Percentiles rank a stretch among this genome's conserved stretches.
Conservation (phyloP, 64 coral and sea anemone genomes). For the Stylophora pistillata region DNA sequence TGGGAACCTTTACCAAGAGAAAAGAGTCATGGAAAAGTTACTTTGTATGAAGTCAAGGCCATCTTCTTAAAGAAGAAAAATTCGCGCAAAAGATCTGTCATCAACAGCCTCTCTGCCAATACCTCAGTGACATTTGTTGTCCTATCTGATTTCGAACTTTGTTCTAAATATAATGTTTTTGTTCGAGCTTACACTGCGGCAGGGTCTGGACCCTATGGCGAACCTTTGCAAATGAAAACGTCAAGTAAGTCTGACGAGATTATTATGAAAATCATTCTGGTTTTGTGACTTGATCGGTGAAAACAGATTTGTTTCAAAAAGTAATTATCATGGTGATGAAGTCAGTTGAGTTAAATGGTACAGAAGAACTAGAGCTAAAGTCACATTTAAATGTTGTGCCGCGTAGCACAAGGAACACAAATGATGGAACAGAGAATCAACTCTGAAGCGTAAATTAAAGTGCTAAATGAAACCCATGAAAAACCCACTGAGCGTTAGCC, state of each 20-base stretch:
- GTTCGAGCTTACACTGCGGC: neutral
- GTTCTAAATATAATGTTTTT: neutral
- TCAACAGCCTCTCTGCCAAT: neutral
- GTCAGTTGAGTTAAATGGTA: no score
- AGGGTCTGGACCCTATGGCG: neutral
- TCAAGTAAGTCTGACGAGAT: neutral
- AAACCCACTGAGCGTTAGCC: no score
- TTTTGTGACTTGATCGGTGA: no score
- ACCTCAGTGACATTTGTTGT: neutral
- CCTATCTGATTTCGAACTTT: neutral
- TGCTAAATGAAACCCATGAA: no score
- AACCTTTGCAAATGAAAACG: neutral
- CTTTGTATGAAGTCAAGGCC: neutral
- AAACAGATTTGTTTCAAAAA: no score
- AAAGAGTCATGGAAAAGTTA: neutral
- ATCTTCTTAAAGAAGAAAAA: neutral
- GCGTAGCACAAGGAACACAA: no score
- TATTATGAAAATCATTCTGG: no score
- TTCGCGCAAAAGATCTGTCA: neutral
- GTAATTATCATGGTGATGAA: no score
- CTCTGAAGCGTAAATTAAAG: no score
- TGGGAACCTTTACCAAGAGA: neutral
- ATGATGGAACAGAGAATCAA: no score
- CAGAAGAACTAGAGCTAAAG: no score
- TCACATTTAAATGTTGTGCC: no score